Conservation (phyloP, 2,113 vertebrate species). For the Zapornia atra region DNA sequence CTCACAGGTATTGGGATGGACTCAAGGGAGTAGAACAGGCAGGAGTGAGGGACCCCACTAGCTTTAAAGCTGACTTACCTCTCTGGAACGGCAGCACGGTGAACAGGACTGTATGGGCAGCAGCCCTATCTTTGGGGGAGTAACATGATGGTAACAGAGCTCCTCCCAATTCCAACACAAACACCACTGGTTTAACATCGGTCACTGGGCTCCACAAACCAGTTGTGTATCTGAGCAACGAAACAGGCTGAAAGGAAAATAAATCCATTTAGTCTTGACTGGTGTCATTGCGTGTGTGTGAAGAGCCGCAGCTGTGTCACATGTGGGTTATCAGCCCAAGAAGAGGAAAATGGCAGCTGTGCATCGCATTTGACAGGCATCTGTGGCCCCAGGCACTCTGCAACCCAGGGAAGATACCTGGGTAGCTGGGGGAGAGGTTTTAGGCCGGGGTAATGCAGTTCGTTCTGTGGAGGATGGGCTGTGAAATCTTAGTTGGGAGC, state of each 20-base stretch:
- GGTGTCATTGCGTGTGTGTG: background rate
- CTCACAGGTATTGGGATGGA: background rate
- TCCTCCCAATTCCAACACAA: no score
- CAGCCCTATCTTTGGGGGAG: background rate
- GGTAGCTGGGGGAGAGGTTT: no score
- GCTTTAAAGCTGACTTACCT: background rate
- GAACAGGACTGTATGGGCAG: background rate
- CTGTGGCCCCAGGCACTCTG: no score
- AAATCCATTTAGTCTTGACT: background rate
- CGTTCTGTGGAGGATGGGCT: no score
- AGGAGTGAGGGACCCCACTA: background rate
- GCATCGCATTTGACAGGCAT: no score
- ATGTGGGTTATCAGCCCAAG: no score
- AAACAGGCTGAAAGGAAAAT: background rate
- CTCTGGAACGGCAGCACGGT: background rate
- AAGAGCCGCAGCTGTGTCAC: background rate
- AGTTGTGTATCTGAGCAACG: background rate
- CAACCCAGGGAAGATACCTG: no score
- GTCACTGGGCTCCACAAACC: background rate
- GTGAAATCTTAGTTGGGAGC: no score
- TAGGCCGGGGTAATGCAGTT: no score
- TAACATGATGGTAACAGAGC: background rate
- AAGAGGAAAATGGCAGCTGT: no score
- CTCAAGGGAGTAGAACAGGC: background rate
- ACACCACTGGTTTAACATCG: background rate